Evolutionary conservation across 2,888 invertebrate genomes (phyloP).

Genomic region (Drosophila mulleri): DNA sequence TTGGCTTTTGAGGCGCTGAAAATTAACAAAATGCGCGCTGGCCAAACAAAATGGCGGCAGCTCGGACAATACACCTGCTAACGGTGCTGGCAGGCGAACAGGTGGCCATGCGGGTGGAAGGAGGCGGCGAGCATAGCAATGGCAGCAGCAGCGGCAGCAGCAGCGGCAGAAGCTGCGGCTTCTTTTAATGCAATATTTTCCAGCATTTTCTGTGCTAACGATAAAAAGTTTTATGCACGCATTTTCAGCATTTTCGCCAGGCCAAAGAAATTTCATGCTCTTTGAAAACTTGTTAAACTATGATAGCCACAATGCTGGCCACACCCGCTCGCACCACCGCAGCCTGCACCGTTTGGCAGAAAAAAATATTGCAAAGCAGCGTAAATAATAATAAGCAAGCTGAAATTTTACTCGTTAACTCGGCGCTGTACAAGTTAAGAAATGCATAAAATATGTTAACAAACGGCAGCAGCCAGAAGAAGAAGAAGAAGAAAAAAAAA

Average conservation of each 20-base stretch:
- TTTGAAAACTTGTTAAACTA: constrained; percentile 84
- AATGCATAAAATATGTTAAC: constrained; percentile 82
- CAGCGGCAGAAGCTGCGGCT: constrained; percentile 17
- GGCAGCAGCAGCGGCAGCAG: constrained; percentile 3
- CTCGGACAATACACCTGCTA: constrained; percentile 76
- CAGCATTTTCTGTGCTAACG: constrained; percentile 65
- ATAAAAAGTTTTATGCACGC: constrained; percentile 78
- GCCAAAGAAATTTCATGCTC: constrained; percentile 79
- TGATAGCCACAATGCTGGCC: constrained; percentile 83
- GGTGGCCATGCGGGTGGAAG: not conserved
- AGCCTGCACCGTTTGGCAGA: not conserved
- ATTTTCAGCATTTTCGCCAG: constrained; percentile 68
- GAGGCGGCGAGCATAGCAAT: not conserved
- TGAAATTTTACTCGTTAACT: constrained; percentile 76
- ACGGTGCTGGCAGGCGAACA: constrained; percentile 43
- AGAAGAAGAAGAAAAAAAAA: not conserved
- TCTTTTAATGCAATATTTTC: constrained; percentile 78
- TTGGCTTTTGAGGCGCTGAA: constrained; percentile 57
- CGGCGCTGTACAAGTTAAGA: constrained; percentile 70
- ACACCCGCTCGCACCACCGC: not conserved
- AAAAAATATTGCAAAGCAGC: constrained; percentile 38
- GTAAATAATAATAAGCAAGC: constrained; percentile 75
- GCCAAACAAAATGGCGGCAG: constrained; percentile 67
- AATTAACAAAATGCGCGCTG: constrained; percentile 74
- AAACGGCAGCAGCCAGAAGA: constrained; percentile 48